Conservation (phyloP, 1,140 invertebrate species). For the Cydia amplana region DNA sequence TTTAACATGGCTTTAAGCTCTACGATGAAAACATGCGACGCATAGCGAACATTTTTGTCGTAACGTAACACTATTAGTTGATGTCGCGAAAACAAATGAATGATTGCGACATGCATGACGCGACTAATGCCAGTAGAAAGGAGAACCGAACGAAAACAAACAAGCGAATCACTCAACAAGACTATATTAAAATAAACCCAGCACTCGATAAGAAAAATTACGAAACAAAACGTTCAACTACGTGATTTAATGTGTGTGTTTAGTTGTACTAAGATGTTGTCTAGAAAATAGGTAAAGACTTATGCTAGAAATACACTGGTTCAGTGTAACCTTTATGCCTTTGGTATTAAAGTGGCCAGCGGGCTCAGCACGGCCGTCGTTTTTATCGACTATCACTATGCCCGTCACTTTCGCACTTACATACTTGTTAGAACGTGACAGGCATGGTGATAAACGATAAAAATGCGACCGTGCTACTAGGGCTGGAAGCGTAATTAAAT, state of each 20-base stretch:
- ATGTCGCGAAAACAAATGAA: slow-evolving; percentile 28
- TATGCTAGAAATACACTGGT: too few species aligned
- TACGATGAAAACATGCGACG: background rate
- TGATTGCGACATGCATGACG: slow-evolving; percentile 45
- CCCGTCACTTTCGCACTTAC: too few species aligned
- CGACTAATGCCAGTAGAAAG: background rate
- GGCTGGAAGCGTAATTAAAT: background rate
- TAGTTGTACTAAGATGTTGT: background rate
- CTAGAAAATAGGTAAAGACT: background rate
- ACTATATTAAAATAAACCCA: slow-evolving; percentile 13
- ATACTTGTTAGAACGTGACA: too few species aligned
- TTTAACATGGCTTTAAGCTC: background rate
- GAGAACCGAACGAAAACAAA: slow-evolving; percentile 10
- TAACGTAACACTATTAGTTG: background rate
- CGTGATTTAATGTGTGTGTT: slow-evolving; percentile 1
- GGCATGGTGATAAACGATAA: too few species aligned
- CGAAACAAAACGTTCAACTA: background rate
- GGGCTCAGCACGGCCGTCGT: too few species aligned
- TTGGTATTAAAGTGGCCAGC: too few species aligned
- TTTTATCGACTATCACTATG: too few species aligned
- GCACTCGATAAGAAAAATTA: slow-evolving; percentile 10
- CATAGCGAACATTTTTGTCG: background rate
- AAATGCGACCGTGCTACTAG: too few species aligned
- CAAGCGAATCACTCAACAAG: slow-evolving; percentile 14
- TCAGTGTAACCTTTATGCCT: too few species aligned